Base-by-base conservation (phyloP, 2,797 vertebrate genomes). In the Spondyliosoma cantharus region DNA sequence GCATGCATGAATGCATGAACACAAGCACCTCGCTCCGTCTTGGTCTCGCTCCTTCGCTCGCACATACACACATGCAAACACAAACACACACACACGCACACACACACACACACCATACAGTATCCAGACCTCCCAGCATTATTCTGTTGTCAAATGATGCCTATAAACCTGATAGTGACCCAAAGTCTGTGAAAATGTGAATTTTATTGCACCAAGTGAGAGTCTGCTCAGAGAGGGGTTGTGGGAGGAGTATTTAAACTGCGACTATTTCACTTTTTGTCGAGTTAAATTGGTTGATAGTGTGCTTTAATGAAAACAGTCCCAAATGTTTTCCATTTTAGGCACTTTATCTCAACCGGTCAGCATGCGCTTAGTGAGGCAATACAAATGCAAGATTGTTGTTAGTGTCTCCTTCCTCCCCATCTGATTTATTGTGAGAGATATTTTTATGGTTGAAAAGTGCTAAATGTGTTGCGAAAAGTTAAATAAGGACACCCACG, bases 1-100 rank as follows among this genome's bases (percentile, higher is more conserved):
- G 27, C 80, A 77, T 58, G 74, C 46, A 85, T 84, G 76, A 84
- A 84, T 88, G 83, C 75, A 84, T 81, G 65, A 82, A 73, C n/a
- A 52, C 20, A 48, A 62, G 50, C 65, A 32, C 12, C 46, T 65
- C 9, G 3, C 60, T 53, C 22, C 22, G 17, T 46, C 42, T 65
- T 48, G 25, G 5, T 27, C 32, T 63, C 16, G 42, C 25, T 60
- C 9, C 29, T 14, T 14, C 32, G 16, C 25, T 8, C n/a, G 7
- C 32, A 25, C 60, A 70, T 22, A 42, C 50, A 56, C 56, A 37
- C 25, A 48, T 13, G n/a, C n/a, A 32, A 43, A 37, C 12, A 37
- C 27, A 37, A 13, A 48, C 16, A 74, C 58, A 49, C 42, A 60
- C 19, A 15, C 27, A 27, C 5, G 7, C 17, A 50, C 17, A 74